Evolutionary conservation across 2,797 vertebrate species (phyloP).

Genomic region (Choloepus didactylus): DNA sequence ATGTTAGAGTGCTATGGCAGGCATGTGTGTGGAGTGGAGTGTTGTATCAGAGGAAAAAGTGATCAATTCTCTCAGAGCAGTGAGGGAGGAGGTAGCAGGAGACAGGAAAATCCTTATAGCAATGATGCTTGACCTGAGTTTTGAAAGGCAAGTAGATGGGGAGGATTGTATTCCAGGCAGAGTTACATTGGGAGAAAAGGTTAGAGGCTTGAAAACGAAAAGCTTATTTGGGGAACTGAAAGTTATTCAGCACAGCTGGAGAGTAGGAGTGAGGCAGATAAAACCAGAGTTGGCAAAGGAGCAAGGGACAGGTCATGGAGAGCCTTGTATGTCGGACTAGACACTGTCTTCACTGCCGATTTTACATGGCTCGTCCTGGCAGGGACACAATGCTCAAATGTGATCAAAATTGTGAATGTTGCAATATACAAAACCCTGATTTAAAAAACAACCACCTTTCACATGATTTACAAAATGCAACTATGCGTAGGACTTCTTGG

Average conservation of each 20-base stretch:
- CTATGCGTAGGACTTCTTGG: neutral
- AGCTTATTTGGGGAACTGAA: neutral
- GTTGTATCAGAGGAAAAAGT: neutral
- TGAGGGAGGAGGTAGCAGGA: neutral
- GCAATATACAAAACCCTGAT: neutral
- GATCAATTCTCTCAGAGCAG: neutral
- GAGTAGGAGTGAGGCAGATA: neutral
- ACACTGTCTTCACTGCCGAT: neutral
- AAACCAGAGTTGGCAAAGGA: neutral
- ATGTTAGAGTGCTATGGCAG: neutral
- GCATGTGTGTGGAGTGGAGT: neutral
- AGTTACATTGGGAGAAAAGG: neutral
- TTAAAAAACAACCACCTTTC: constrained; percentile 1
- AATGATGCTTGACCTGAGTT: neutral
- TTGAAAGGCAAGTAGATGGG: neutral
- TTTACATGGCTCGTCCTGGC: neutral
- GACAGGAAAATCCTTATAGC: neutral
- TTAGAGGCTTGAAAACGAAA: neutral
- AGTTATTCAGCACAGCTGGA: neutral
- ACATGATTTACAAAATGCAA: neutral
- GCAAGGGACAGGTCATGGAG: neutral
- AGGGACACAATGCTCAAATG: neutral
- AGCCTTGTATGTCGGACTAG: neutral
- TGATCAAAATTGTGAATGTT: neutral
- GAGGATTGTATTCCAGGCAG: neutral